These are phyloP conservation scores for Pollimyrus isidori DNA, from an alignment of 2,113 vertebrate genomes.

Conservation along the genomic window DNA sequence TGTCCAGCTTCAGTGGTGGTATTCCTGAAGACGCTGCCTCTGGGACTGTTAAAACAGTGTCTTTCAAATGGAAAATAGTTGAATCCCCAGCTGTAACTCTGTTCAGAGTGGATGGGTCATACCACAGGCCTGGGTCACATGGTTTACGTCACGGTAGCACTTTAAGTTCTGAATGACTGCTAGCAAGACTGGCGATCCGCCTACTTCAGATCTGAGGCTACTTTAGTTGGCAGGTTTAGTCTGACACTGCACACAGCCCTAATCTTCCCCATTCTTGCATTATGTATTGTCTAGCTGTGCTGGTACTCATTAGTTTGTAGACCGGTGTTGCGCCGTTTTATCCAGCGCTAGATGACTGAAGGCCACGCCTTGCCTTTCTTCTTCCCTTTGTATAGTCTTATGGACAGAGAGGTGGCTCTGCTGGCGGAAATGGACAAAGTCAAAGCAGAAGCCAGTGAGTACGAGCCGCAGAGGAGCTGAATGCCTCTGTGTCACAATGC, in stretches of 20 bases:
- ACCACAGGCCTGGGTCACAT: neutral
- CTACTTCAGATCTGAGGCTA: neutral
- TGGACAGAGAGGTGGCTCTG: constrained; percentile 90
- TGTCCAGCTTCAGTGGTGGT: neutral
- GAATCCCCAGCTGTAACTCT: neutral
- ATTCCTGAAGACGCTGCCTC: neutral
- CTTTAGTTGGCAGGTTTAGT: neutral
- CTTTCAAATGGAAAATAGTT: neutral
- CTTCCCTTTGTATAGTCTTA: constrained; percentile 63
- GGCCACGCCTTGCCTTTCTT: neutral
- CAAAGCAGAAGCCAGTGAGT: constrained; percentile 91
- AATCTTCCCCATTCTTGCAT: neutral
- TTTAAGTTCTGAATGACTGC: neutral
- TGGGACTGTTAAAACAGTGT: neutral
- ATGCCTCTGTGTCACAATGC: neutral
- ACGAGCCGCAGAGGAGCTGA: neutral
- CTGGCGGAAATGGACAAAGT: constrained; percentile 93
- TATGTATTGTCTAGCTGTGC: neutral
- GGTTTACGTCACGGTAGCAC: neutral
- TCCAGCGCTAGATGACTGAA: neutral
- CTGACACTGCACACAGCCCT: neutral
- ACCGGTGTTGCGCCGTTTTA: neutral
- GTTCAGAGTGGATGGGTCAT: neutral
- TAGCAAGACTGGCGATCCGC: neutral
- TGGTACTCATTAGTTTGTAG: neutral